phyloP scores from a whole-genome alignment of 2,113 vertebrate species.

The Melanocharis versteri region DNA sequence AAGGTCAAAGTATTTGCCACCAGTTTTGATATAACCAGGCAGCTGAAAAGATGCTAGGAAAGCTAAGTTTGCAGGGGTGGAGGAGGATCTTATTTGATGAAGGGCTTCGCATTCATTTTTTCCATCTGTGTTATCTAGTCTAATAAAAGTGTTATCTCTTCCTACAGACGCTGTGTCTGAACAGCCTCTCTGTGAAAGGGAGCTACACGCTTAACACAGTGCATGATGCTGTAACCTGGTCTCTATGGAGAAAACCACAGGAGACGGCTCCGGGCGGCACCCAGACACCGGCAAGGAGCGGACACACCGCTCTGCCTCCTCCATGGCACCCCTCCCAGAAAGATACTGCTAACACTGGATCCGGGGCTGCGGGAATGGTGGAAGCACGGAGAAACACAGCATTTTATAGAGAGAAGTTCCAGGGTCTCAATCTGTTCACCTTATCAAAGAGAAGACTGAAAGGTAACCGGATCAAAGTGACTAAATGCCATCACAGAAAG shows the following conservation, averaged over 20 bases:
- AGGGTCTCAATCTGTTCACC: neutral
- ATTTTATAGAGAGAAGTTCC: neutral
- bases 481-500: neutral
- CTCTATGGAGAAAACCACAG: neutral
- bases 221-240: neutral
- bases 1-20: neutral
- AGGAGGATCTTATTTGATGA: constrained; percentile 25
- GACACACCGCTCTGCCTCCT: neutral
- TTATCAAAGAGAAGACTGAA: constrained; percentile 9
- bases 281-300: neutral
- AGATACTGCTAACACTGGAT: accelerated
- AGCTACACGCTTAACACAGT: neutral
- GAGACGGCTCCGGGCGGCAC: neutral
- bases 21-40: neutral
- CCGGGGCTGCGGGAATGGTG: neutral
- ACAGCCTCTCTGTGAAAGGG: neutral
- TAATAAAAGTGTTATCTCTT: constrained; percentile 56
- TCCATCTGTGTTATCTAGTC: constrained; percentile 34
- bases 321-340: neutral
- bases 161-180: constrained; percentile 13
- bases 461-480: neutral
- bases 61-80: neutral
- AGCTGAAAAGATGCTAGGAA: neutral
- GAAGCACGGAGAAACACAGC: neutral
- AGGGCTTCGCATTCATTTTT: constrained; percentile 25